phyloP scores from a whole-genome alignment of 2,888 invertebrate species.

The Hydrotaea diabolus region DNA sequence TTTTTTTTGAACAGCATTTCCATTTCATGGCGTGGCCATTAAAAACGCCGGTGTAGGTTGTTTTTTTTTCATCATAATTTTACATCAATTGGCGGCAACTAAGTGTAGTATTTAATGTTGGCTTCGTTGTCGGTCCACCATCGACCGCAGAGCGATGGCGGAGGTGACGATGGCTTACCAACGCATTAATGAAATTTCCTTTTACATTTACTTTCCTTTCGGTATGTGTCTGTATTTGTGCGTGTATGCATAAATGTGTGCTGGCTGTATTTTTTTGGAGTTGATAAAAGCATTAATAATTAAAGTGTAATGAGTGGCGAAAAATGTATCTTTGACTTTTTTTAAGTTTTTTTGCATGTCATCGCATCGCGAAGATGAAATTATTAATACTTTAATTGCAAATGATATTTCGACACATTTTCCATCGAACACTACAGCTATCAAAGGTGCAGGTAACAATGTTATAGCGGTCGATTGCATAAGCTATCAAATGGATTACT shows the following conservation, averaged over 20 bases:
- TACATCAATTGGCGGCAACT: constrained; percentile 17
- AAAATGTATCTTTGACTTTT: not conserved
- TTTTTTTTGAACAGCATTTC: not conserved
- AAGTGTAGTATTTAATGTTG: constrained; percentile 5
- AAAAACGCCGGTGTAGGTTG: not conserved
- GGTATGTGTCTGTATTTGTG: too few relatives aligned
- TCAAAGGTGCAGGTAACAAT: too few relatives aligned
- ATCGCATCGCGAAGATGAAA: not conserved
- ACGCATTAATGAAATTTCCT: constrained; percentile 22
- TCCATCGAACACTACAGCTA: not conserved
- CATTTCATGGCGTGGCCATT: constrained; percentile 2
- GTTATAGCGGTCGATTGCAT: too few relatives aligned
- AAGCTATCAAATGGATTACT: too few relatives aligned
- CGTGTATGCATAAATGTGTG: too few relatives aligned
- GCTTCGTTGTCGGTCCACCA: not conserved
- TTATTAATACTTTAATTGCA: constrained; percentile 15
- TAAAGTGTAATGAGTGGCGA: constrained; percentile 15
- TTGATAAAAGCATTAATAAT: constrained; percentile 28
- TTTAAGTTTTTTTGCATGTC: too few relatives aligned
- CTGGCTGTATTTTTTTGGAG: not conserved
- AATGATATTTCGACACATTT: not conserved
- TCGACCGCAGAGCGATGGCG: not conserved
- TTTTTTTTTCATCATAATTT: constrained; percentile 24
- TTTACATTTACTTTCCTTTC: not conserved
- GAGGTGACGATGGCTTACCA: not conserved